phyloP scores from a whole-genome alignment of 2,888 invertebrate genomes.

The Leptinotarsa rubiginosa region DNA sequence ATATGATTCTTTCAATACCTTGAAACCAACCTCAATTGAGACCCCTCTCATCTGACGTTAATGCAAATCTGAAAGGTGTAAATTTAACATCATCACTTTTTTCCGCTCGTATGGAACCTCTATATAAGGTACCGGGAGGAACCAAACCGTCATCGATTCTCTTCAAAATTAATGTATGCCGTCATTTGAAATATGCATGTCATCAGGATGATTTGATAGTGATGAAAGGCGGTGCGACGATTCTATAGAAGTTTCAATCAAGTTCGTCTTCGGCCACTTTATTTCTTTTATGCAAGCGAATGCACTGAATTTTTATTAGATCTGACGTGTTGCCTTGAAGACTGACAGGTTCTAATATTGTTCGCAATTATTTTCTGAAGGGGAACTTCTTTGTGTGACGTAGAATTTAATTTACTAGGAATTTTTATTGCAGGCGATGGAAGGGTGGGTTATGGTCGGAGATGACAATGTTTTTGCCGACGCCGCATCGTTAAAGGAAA shows the following conservation, averaged over 20 bases:
- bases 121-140: constrained; percentile 38
- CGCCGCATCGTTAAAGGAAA: neutral
- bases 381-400: constrained; percentile 29
- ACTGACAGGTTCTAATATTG: constrained; percentile 21
- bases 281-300: constrained; percentile 14
- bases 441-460: constrained; percentile 23
- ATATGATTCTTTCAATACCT: too few relatives aligned
- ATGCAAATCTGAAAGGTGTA: constrained; percentile 30
- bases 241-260: constrained; percentile 36
- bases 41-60: constrained; percentile 15
- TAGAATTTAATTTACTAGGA: constrained; percentile 32
- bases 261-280: constrained; percentile 15
- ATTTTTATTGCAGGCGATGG: constrained; percentile 27
- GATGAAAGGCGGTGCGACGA: constrained; percentile 34
- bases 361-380: constrained; percentile 26
- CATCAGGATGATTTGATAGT: constrained; percentile 31
- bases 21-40: neutral
- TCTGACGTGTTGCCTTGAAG: neutral
- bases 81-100: constrained; percentile 33
- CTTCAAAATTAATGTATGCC: constrained; percentile 36
- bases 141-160: constrained; percentile 36
- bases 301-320: constrained; percentile 11
- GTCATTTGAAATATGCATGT: constrained; percentile 34
- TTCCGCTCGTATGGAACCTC: constrained; percentile 16
- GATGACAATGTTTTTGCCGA: constrained; percentile 19